phyloP scores from a whole-genome alignment of 2,888 invertebrate species.

The Yponomeuta malinellus region DNA sequence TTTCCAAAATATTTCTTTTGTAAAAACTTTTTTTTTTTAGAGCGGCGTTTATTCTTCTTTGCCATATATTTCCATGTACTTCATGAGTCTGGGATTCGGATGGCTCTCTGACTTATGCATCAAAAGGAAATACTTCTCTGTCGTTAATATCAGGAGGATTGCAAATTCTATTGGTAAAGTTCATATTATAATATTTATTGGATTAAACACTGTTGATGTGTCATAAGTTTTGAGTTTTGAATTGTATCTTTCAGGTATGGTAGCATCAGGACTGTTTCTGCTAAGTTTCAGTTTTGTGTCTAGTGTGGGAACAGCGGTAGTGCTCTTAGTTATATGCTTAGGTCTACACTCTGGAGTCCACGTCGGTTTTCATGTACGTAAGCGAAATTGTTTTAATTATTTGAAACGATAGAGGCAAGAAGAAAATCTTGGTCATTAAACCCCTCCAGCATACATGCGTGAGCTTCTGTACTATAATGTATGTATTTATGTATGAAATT shows the following conservation, averaged over 20 bases:
- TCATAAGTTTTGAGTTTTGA: too few relatives aligned
- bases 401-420: too few relatives aligned
- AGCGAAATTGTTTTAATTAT: neutral
- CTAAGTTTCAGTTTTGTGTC: constrained; percentile 64
- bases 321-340: constrained; percentile 73
- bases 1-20: too few relatives aligned
- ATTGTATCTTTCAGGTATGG: constrained; percentile 37
- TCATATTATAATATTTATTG: constrained; percentile 26
- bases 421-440: too few relatives aligned
- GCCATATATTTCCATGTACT: constrained; percentile 67
- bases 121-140: constrained; percentile 39
- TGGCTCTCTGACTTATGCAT: constrained; percentile 36
- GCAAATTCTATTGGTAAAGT: constrained; percentile 67
- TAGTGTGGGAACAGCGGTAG: constrained; percentile 57
- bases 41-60: constrained; percentile 68
- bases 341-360: constrained; percentile 77
- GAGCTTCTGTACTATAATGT: too few relatives aligned
- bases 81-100: constrained; percentile 52
- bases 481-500: too few relatives aligned
- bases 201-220: neutral
- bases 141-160: constrained; percentile 43
- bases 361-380: constrained; percentile 76
- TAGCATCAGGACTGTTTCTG: constrained; percentile 46
- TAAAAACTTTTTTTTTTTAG: constrained; percentile 35
- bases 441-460: too few relatives aligned